phyloP scores from a whole-genome alignment of 2,797 vertebrate species.

The Lepidocolaptes lacrymiger region DNA sequence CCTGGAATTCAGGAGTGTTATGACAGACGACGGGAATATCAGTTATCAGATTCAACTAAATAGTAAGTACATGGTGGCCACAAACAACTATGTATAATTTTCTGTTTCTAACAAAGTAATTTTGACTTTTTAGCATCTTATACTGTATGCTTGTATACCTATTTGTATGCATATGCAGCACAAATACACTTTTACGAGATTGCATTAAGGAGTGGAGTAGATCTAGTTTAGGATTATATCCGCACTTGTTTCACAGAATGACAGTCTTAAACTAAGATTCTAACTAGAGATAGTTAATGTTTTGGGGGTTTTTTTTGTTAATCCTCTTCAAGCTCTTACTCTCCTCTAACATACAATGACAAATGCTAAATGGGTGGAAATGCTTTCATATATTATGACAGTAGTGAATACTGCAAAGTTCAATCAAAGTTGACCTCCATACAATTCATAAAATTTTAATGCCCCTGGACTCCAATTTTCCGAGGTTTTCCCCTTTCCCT shows the following conservation, averaged over 20 bases:
- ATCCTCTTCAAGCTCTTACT: not conserved
- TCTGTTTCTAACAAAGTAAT: not conserved
- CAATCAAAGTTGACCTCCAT: not conserved
- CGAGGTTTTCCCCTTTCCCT: not conserved
- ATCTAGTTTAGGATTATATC: not conserved
- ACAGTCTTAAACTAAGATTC: not conserved
- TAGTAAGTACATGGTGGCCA: slow-evolving; percentile 84
- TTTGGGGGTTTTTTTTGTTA: not conserved
- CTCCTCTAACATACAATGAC: not conserved
- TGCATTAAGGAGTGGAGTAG: not conserved
- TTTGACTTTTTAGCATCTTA: not conserved
- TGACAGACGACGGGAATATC: slow-evolving; percentile 94
- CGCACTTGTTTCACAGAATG: not conserved
- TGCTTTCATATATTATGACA: not conserved
- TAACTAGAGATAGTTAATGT: not conserved
- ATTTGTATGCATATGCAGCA: not conserved
- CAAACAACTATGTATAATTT: not conserved
- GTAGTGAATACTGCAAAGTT: not conserved
- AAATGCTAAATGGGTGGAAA: not conserved
- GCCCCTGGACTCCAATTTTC: not conserved
- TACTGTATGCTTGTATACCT: not conserved
- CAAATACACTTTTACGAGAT: not conserved
- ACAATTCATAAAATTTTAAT: not conserved
- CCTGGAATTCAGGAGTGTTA: slow-evolving; percentile 94
- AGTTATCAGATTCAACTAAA: slow-evolving; percentile 95